Evolutionary conservation across 1,140 invertebrate genomes (phyloP), one percentile per base, ranked within the genome.

Genomic region (Euura saliciscinereae): DNA sequence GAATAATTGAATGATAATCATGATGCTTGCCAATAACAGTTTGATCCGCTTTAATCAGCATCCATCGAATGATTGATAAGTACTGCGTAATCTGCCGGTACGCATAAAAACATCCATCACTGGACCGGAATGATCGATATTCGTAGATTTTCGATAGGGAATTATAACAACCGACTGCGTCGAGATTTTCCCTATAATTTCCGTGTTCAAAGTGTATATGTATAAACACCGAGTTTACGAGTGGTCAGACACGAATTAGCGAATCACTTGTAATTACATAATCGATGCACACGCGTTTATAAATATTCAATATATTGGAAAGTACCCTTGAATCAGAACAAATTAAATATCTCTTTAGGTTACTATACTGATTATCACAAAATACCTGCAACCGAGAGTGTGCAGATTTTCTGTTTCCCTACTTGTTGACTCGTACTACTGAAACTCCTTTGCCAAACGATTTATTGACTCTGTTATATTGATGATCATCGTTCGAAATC

Each of bases 301-400:
- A 74, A 71, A 74, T 74, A 74, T 74, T 70, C 73, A 74, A 51
- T 43, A 28, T 28, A 66, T 43, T 44, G 43, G 69, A 71, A 73
- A 73, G 65, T 70, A 70, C 44, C 65, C 44, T n/a, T 8, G 8
- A 59, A 59, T 59, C 51, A 59, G 5, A n/a, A 8, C 10, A 3
- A 6, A 59, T 59, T 8, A 59, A 59, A 8, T n/a, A 11, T n/a
- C 5, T 59, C 51, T 28, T 28, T 28, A 28, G 28, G 28, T 28
- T 28, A 28, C 28, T 28, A 28, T 28, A 28, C 28, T 59, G 13
- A 59, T 59, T 59, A 59, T 11, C 10, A 59, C 51, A 59, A 28
- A 59, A 59, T 59, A 59, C 51, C 51, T 8, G 51, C 10, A 59
- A 59, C 51, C 51, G 51, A 11, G 13, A 59, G 10, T 59, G 10